Evolutionary conservation across 92 coral and sea anemone species (phyloP).

Genomic region (Palythoa heliodiscus): DNA sequence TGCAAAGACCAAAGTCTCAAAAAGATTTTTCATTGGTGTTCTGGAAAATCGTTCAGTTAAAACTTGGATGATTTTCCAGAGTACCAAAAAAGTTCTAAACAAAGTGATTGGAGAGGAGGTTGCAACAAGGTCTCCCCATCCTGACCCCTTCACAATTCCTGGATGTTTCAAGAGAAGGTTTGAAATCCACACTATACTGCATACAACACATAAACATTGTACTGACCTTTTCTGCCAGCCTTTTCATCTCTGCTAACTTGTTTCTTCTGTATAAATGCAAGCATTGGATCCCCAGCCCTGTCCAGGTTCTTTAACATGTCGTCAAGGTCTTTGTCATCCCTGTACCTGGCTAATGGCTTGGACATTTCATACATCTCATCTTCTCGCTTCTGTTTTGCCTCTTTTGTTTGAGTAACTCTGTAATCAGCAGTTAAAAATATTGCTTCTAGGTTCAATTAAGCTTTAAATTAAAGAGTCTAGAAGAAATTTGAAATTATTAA

Average conservation of each 20-base stretch:
- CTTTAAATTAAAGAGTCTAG: background rate
- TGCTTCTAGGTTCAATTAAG: background rate
- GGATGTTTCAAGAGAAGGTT: too few species aligned
- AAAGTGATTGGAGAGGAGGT: too few species aligned
- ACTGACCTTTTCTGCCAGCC: slow-evolving; percentile 86
- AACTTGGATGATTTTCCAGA: too few species aligned
- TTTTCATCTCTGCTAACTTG: slow-evolving; percentile 59
- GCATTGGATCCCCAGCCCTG: slow-evolving; percentile 93
- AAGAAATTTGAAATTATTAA: background rate
- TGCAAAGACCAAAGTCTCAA: too few species aligned
- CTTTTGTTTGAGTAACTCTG: slow-evolving; percentile 71
- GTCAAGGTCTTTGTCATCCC: slow-evolving; percentile 87
- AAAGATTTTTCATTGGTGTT: too few species aligned
- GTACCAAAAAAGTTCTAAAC: too few species aligned
- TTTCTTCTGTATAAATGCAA: slow-evolving; percentile 90
- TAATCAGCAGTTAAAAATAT: background rate
- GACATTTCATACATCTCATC: slow-evolving; percentile 86
- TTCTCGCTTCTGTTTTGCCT: slow-evolving; percentile 63
- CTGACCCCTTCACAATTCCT: too few species aligned
- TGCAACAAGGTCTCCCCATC: too few species aligned
- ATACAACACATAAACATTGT: background rate
- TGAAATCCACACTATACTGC: background rate
- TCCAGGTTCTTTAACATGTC: slow-evolving; percentile 78
- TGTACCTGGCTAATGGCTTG: slow-evolving; percentile 93
- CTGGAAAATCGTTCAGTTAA: too few species aligned